Evolutionary conservation across 2,797 vertebrate genomes (phyloP), one percentile per base, ranked within the genome.

Genomic region (Peromyscus aztecus): DNA sequence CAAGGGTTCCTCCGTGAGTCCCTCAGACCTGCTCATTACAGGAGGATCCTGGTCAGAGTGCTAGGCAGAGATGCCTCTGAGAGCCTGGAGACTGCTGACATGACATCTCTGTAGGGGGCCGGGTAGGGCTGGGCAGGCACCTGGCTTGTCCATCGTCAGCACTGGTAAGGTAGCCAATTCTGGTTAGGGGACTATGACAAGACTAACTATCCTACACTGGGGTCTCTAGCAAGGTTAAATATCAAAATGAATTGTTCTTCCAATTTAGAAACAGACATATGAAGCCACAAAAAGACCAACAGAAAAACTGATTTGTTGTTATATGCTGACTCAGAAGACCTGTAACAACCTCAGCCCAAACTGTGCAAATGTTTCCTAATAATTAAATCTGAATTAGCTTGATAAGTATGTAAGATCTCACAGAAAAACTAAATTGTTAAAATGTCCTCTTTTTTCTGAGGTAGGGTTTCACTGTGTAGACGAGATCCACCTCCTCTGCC

Each of bases 361-460:
- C 87, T 97, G 98, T 97, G 98, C 52, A 98, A 92, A 87, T 96
- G 95, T 73, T 92, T 78, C n/a, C 67, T 93, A 97, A 94, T 31
- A 86, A 55, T 88, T 97, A 96, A 85, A 98, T 95, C 40, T 55
- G 46, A 81, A 94, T 88, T 82, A 90, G 52, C 1, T 57, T 95
- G 92, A 61, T 84, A 97, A 95, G 97, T 88, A 0, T 0, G 77
- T 0, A 81, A 97, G 94, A 82, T 92, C 59, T 82, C 24, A 94
- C 65, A 52, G 95, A 94, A 93, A 95, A 92, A 63, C 16, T 82
- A 61, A 91, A 93, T 49, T 61, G 6, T 46, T 93, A 57, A 88
- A 90, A 90, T 89, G 89, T 88, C 82, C n/a, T 96, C 57, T 77
- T 88, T n/a, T 52, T n/a, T 37, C 31, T 86, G 84, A 86, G 34